Conservation (phyloP, 2,797 vertebrate genomes). For the Hypotaenidia philippensis region DNA sequence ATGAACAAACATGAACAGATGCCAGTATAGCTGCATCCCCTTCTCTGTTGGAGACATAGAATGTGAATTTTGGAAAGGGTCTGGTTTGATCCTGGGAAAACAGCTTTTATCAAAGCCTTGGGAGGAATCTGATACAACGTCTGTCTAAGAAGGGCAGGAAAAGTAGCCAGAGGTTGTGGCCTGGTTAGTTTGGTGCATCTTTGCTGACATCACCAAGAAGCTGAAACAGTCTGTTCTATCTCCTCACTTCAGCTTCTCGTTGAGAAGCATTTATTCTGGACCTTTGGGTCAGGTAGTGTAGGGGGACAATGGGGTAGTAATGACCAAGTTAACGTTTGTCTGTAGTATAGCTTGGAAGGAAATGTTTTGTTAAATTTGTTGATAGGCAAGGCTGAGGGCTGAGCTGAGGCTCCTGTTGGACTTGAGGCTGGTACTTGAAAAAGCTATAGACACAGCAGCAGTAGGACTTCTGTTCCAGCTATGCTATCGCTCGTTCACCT, state of each 20-base stretch:
- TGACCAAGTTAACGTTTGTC: not conserved
- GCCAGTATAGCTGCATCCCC: not conserved
- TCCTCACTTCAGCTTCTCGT: not conserved
- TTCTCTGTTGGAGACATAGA: not conserved
- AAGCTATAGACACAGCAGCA: not conserved
- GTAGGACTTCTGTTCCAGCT: not conserved
- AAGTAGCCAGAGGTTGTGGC: not conserved
- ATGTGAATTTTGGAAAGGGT: conserved; percentile 50
- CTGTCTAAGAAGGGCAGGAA: not conserved
- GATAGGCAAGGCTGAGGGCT: not conserved
- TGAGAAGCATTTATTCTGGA: not conserved
- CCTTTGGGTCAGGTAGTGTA: not conserved
- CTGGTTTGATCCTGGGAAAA: conserved; percentile 24
- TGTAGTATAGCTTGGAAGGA: not conserved
- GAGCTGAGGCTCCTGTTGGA: not conserved
- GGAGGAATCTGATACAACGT: conserved; percentile 6
- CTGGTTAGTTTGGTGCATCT: conserved; percentile 25
- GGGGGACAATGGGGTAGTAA: not conserved
- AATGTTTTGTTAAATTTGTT: not conserved
- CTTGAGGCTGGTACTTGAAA: not conserved
- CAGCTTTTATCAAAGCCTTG: conserved; percentile 42
- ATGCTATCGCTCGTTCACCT: not conserved
- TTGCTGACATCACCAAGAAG: not conserved
- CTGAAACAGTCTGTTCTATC: not conserved
- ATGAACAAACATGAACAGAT: not conserved